These are phyloP conservation scores for Pitangus sulphuratus DNA, from an alignment of 2,797 vertebrate species.

Conservation along the genomic window DNA sequence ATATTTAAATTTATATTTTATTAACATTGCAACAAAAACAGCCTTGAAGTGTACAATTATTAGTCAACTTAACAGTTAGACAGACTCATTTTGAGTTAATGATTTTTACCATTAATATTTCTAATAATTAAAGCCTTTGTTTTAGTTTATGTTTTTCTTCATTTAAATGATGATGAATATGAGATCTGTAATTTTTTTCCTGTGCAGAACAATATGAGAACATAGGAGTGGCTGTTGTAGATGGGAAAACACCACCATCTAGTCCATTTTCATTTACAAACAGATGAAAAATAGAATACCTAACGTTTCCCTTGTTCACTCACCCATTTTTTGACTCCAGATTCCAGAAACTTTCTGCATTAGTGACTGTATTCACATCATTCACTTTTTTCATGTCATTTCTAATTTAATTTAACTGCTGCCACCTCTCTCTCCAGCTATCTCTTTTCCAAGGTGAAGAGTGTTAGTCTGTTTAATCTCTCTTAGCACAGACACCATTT, in stretches of 20 bases:
- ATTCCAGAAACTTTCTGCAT: slow-evolving; percentile 7
- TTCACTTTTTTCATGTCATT: not conserved
- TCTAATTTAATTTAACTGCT: slow-evolving; percentile 49
- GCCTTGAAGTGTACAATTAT: not conserved
- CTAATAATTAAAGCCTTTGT: not conserved
- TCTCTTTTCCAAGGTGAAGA: not conserved
- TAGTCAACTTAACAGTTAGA: not conserved
- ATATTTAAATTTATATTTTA: not conserved
- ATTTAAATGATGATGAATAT: not conserved
- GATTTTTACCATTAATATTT: not conserved
- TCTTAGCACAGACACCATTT: slow-evolving; percentile 10
- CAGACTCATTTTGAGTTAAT: not conserved
- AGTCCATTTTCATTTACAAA: not conserved
- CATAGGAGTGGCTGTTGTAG: not conserved
- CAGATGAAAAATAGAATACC: not conserved
- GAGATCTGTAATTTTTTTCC: not conserved
- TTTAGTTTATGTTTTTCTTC: not conserved
- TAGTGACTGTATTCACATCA: not conserved
- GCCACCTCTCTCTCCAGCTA: not conserved
- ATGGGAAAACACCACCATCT: not conserved
- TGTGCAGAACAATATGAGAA: not conserved
- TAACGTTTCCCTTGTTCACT: not conserved
- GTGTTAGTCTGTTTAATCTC: slow-evolving; percentile 9
- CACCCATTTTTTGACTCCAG: not conserved
- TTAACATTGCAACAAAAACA: not conserved